A percentile compares a stretch with the other conserved stretches of the same genome.
These are phyloP conservation scores for Cassiopea andromeda DNA, from an alignment of 30 jellyfish, hydroid and myxozoan species.

Conservation along the genomic window DNA sequence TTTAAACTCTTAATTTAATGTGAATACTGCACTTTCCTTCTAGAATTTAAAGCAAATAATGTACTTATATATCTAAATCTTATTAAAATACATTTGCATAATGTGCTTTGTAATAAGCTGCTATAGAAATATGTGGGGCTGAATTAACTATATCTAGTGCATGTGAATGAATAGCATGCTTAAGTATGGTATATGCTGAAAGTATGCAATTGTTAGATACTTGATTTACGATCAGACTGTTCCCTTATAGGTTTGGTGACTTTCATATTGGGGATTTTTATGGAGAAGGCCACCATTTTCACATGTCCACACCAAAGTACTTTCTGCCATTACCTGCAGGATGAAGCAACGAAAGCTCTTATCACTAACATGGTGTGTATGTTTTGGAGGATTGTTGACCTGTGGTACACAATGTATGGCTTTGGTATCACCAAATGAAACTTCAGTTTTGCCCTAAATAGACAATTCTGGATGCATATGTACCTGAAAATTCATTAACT, in stretches of 20 bases:
- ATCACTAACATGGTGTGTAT: not conserved
- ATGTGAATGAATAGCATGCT: too few relatives aligned
- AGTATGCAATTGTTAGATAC: too few relatives aligned
- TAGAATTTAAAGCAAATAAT: too few relatives aligned
- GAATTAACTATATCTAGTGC: too few relatives aligned
- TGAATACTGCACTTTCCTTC: too few relatives aligned
- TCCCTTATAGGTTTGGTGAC: slow-evolving; percentile 64
- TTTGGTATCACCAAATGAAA: not conserved
- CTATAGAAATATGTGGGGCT: too few relatives aligned
- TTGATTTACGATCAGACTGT: not conserved
- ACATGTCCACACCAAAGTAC: slow-evolving; percentile 70
- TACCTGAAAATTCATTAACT: not conserved
- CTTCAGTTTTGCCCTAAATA: not conserved
- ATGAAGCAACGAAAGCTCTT: not conserved
- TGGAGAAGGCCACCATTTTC: slow-evolving; percentile 72
- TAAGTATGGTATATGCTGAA: too few relatives aligned
- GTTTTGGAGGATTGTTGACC: not conserved
- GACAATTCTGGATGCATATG: not conserved
- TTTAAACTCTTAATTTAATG: too few relatives aligned
- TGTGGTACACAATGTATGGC: not conserved
- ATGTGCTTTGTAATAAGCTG: too few relatives aligned
- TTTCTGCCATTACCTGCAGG: slow-evolving; percentile 38
- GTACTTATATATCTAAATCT: too few relatives aligned
- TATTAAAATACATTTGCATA: too few relatives aligned
- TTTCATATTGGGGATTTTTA: slow-evolving; percentile 62